Conservation (phyloP, 2,797 vertebrate genomes). For the Synanceia verrucosa region DNA sequence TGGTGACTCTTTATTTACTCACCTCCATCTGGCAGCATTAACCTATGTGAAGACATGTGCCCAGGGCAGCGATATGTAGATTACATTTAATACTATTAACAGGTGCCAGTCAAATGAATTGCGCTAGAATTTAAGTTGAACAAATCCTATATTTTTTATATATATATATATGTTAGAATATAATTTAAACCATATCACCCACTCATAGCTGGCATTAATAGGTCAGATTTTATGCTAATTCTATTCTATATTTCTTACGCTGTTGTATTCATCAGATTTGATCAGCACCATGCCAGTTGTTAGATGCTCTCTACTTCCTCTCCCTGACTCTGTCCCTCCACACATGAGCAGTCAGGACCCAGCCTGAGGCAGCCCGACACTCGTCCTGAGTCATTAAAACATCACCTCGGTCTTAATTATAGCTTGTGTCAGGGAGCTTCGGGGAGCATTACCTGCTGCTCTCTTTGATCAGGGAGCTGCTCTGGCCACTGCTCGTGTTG, state of each 20-base stretch:
- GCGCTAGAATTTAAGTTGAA: neutral
- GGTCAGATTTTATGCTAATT: neutral
- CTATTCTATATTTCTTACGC: neutral
- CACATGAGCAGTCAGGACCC: conserved; percentile 48
- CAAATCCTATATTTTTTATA: too few species aligned
- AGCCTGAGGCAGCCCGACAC: conserved; percentile 66
- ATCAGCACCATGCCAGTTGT: conserved; percentile 11
- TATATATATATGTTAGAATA: too few species aligned
- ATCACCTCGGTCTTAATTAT: conserved; percentile 77
- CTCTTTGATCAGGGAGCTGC: conserved; percentile 68
- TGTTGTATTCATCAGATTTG: neutral
- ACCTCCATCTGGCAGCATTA: conserved; percentile 37
- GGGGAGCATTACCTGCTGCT: conserved; percentile 26
- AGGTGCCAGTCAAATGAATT: conserved; percentile 1
- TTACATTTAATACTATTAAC: neutral
- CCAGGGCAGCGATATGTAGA: neutral
- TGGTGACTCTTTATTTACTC: conserved; percentile 53
- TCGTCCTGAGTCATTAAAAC: conserved; percentile 75
- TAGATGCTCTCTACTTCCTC: conserved; percentile 10
- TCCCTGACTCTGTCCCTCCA: conserved; percentile 25
- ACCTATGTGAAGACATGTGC: conserved; percentile 43
- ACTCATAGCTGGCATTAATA: neutral
- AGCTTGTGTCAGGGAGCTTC: conserved; percentile 60
- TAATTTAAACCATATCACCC: neutral
- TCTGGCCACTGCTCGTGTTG: conserved; percentile 53